Evolutionary conservation across 2,113 vertebrate species (phyloP).

Genomic region (Crotalus helleri): DNA sequence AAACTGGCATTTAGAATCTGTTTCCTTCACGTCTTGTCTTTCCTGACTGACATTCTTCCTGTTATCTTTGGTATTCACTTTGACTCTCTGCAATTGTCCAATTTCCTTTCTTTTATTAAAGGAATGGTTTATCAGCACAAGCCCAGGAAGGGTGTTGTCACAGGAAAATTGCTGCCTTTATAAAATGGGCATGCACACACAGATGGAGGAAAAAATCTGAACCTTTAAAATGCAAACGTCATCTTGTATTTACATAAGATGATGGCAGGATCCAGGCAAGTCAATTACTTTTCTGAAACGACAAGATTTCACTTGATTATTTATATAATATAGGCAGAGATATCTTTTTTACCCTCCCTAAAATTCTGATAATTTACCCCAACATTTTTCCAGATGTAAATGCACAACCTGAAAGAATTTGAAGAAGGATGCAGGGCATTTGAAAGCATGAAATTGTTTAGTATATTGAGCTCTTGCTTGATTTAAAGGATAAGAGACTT

Average conservation of each 20-base stretch:
- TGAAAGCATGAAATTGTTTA: background rate
- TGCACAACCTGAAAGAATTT: background rate
- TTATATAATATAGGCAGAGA: background rate
- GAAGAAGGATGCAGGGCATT: background rate
- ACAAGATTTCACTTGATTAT: accelerated
- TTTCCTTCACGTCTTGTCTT: slow-evolving; percentile 51
- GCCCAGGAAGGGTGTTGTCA: slow-evolving; percentile 53
- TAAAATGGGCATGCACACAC: background rate
- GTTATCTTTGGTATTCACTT: slow-evolving; percentile 45
- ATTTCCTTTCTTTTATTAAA: slow-evolving; percentile 63
- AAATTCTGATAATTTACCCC: background rate
- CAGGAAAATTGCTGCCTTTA: slow-evolving; percentile 44
- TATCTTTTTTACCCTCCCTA: background rate
- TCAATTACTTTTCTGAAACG: accelerated
- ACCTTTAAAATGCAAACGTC: background rate
- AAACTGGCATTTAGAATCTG: accelerated
- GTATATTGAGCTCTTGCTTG: background rate
- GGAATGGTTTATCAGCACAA: slow-evolving; percentile 50
- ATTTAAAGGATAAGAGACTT: background rate
- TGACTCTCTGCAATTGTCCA: slow-evolving; percentile 39
- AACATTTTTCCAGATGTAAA: no score
- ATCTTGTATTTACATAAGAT: background rate
- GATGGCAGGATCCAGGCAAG: accelerated
- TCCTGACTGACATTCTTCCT: slow-evolving; percentile 54
- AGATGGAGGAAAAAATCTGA: background rate